Base-by-base conservation (phyloP, 2,113 vertebrate genomes). In the Lagopus muta region DNA sequence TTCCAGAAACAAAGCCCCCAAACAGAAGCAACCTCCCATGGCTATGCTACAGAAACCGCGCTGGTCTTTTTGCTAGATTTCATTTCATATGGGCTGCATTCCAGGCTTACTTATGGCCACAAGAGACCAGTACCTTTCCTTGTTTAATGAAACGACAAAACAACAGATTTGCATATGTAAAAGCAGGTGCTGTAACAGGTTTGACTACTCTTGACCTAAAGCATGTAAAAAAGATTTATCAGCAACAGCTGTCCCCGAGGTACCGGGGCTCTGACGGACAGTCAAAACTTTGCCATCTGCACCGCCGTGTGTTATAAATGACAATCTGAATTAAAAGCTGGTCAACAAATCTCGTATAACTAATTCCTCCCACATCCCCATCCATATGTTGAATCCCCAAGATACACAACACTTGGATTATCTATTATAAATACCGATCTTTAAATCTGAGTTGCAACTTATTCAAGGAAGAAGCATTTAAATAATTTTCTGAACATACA, bases 101-200 rank as follows among this genome's bases (percentile, higher is more conserved):
- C 98, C 98, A 98, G 97, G 97, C 97, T 97, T 97, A 97, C 98
- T 98, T 96, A 97, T 45, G 87, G 98, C 97, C 98, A 98, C 97
- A 24, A 98, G 98, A 98, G 98, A 98, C 97, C 73, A 72, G 78
- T 96, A 95, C 94, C 88, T 94, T 96, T 94, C 96, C 96, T 96
- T 98, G 97, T 97, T 98, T 98, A 99, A 99, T 98, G 98, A 99
- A 98, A 99, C 98, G 98, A 98, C 98, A 99, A 98, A 99, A 98
- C 97, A 98, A 98, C 98, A 99, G 98, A 99, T 99, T 98, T 99
- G 98, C 98, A 98, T 98, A 98, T 98, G 96, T 94, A 98, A 98
- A 98, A 98, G 97, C 98, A 99, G 99, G 98, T 99, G 99, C 97
- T 98, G 92, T 98, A 99, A 99, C 98, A 99, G 98, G 98, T 99